Base-by-base conservation (phyloP, 2,888 invertebrate species). In the Zaprionus bogoriensis region DNA sequence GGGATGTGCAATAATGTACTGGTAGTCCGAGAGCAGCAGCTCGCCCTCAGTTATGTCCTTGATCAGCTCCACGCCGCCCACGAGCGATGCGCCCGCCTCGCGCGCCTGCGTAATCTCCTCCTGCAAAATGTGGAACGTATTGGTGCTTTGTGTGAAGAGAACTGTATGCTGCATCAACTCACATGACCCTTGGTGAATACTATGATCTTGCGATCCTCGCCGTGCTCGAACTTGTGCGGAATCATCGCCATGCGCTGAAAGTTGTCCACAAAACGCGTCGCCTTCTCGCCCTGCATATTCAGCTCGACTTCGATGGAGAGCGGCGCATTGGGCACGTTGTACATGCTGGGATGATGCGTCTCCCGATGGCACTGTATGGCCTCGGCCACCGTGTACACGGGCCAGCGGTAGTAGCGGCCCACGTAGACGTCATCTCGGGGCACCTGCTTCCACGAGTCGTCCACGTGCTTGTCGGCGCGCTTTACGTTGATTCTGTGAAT, bases 261-360 rank as follows among this genome's bases (percentile, higher is more conserved):
- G 70, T 93, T 93, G 1, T 95, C 95, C 17, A 96, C 74, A 76
- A 92, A 94, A 65, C 94, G 94, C 39, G 92, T 95, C 0, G 77
- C 60, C 59, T 91, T 91, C 52, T 91, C 91, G 0, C 71, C 91
- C 71, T 92, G 92, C 95, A 98, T 95, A 88, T 98, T 95, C 3
- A 98, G 89, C 89, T 98, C 97, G 58, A 98, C 92, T 30, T 93
- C 91, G 2, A 95, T 93, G 70, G 92, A 92, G 0, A 98, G 89
- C 10, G 93, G 91, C 0, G 96, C 94, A 89, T 95, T 92, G 0
- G 96, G 95, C 30, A 92, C 91, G 90, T 98, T 96, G 82, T 94
- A 95, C 92, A 97, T 95, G 1, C 95, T 93, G 0, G 97, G 96
- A 89, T 96, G 95, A 89, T 97, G 96, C 0, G 94, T 94, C 90